These are phyloP conservation scores for Perdita meconis DNA, from an alignment of 2,888 invertebrate genomes.

Conservation along the genomic window DNA sequence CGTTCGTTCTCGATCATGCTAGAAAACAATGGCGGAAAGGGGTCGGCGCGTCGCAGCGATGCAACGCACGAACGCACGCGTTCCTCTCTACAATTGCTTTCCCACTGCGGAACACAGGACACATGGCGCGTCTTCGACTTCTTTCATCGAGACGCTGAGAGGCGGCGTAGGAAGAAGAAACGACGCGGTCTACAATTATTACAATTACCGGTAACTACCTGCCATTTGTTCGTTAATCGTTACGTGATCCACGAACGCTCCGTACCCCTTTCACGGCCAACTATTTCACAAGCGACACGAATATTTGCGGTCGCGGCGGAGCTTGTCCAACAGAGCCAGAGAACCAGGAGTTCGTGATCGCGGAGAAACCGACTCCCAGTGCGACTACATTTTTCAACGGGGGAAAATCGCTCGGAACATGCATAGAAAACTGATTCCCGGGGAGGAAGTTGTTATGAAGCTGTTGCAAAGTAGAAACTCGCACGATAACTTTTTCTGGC, in stretches of 20 bases:
- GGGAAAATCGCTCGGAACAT: background rate
- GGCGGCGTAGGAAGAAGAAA: conserved; percentile 65
- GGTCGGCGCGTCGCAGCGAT: too few relatives aligned
- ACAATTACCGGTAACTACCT: conserved; percentile 82
- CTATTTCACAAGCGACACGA: conserved; percentile 56
- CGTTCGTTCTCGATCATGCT: conserved; percentile 68
- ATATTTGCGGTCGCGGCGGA: conserved; percentile 70
- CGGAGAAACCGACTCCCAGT: conserved; percentile 19
- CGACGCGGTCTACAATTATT: conserved; percentile 79
- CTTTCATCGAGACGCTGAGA: conserved; percentile 45
- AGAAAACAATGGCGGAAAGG: conserved; percentile 69
- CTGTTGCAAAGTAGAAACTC: background rate
- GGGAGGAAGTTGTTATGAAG: background rate
- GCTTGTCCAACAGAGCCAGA: background rate
- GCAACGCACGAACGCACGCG: conserved; percentile 26
- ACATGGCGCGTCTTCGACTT: conserved; percentile 75
- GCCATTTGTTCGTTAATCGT: conserved; percentile 82
- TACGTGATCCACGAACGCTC: conserved; percentile 73
- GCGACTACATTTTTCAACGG: conserved; percentile 12
- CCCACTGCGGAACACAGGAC: conserved; percentile 70
- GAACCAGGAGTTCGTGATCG: conserved; percentile 17
- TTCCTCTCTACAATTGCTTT: conserved; percentile 58
- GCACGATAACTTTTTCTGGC: conserved; percentile 2
- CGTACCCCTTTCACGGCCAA: conserved; percentile 66
- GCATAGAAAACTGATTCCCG: background rate